Base-by-base conservation (phyloP, 2,113 vertebrate genomes). In the Gorsachius goisagi region DNA sequence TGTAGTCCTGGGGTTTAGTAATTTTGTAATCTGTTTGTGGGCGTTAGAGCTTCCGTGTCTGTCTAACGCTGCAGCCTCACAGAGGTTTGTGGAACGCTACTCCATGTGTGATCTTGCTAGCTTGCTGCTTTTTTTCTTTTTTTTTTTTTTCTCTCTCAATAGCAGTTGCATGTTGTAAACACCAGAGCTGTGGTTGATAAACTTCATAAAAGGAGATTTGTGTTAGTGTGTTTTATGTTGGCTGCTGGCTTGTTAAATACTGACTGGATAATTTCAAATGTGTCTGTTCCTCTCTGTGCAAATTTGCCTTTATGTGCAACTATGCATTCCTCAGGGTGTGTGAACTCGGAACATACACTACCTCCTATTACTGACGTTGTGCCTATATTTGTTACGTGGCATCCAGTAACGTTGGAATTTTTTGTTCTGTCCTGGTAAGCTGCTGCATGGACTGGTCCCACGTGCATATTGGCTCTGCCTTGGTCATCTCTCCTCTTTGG, bases 111-210 rank as follows among this genome's bases (percentile, higher is more conserved):
- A 93, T 53, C 72, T 63, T 58, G 75, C 27, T 45, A 11, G 20
- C 24, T 81, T 66, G 45, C 58, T 79, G 49, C 37, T 33, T 47
- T 27, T 50, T 26, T 53, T 14, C 28, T 7, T 18, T 28, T 11
- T 9, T 41, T 4, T 28, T 19, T 14, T 22, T n/a, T 32, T 15
- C 22, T 35, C 18, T 47, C 35, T 71, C 17, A 9, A 8, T 33
- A 83, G 79, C 68, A 72, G 47, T 60, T 87, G 56, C 11, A 3
- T 59, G 56, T 52, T 93, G 76, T 92, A 86, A 96, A 86, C 83
- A 71, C 15, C 59, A 50, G 84, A 86, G 85, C 45, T 95, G 88
- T 71, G 86, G 86, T 5, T 91, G 77, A 26, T 78, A 33, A 55
- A 58, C 28, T 77, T 72, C 5, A 6, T 9, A 9, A 58, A 50